A percentile compares a stretch with the other conserved stretches of the same genome.
Evolutionary conservation across 1,140 invertebrate species (phyloP).

Genomic region (Odontomachus brunneus): DNA sequence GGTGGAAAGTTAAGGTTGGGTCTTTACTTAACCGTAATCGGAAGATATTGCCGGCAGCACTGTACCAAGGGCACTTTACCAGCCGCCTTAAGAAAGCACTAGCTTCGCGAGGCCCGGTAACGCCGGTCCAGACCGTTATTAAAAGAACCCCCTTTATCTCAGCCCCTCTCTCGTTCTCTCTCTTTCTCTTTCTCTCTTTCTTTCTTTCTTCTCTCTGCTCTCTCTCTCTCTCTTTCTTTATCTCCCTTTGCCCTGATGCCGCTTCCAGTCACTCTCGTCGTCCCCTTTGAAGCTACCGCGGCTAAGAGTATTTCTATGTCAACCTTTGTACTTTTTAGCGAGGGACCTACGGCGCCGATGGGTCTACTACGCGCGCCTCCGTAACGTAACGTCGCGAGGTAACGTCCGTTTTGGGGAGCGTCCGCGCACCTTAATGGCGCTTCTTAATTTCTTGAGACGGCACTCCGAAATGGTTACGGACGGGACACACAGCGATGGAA

Average conservation of each 20-base stretch:
- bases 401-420: constrained; percentile 56
- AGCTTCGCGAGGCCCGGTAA: constrained; percentile 75
- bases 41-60: constrained; percentile 84
- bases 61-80: constrained; percentile 84
- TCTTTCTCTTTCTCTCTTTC: constrained; percentile 6
- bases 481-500: constrained; percentile 37
- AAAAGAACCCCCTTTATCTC: constrained; percentile 82
- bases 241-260: constrained; percentile 34
- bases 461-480: constrained; percentile 56
- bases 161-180: constrained; percentile 63
- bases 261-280: constrained; percentile 59
- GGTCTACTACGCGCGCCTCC: constrained; percentile 75
- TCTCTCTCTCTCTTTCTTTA: neutral
- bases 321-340: constrained; percentile 81
- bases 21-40: constrained; percentile 85
- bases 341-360: constrained; percentile 78
- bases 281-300: constrained; percentile 65
- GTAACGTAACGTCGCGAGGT: constrained; percentile 57
- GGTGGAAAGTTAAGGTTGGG: constrained; percentile 79
- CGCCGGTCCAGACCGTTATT: constrained; percentile 82
- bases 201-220: neutral
- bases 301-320: constrained; percentile 81
- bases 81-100: constrained; percentile 83
- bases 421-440: constrained; percentile 63
- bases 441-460: constrained; percentile 73